phyloP scores from a whole-genome alignment of 2,888 invertebrate species.

The Fissipunctia ypsillon region DNA sequence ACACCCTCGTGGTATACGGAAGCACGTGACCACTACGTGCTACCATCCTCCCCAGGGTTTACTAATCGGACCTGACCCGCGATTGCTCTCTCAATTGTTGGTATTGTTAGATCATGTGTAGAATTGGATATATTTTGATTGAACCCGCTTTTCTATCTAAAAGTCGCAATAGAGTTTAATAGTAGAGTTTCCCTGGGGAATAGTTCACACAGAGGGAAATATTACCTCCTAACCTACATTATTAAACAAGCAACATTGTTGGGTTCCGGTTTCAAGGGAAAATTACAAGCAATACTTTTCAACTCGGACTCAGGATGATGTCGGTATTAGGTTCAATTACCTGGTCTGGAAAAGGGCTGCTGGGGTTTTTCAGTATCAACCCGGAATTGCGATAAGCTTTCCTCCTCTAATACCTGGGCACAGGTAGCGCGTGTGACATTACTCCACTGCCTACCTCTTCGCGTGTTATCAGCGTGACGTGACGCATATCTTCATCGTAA shows the following conservation, averaged over 20 bases:
- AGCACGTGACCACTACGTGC: slow-evolving; percentile 15
- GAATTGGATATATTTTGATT: neutral
- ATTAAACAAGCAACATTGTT: slow-evolving; percentile 13
- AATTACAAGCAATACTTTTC: slow-evolving; percentile 29
- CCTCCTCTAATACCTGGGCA: slow-evolving; percentile 12
- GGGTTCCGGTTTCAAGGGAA: slow-evolving; percentile 12
- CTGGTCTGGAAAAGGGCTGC: slow-evolving; percentile 31
- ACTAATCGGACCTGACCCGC: neutral
- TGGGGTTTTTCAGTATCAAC: slow-evolving; percentile 19
- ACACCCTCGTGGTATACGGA: neutral
- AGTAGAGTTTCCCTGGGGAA: neutral
- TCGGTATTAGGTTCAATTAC: slow-evolving; percentile 30
- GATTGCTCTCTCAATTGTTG: no score
- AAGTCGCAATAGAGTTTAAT: neutral
- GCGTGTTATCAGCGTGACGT: slow-evolving; percentile 10
- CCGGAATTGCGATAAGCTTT: slow-evolving; percentile 26
- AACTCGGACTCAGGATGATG: slow-evolving; percentile 17
- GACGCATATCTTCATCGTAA: slow-evolving; percentile 5
- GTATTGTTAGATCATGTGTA: neutral
- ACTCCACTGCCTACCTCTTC: slow-evolving; percentile 3
- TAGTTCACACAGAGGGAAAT: neutral
- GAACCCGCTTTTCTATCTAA: neutral
- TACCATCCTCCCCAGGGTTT: neutral
- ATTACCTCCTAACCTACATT: slow-evolving; percentile 6
- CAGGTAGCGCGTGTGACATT: slow-evolving; percentile 13